Evolutionary conservation across 2,888 invertebrate species (phyloP), one percentile per base, ranked within the genome.

Genomic region (Tricholauxania praeusta): DNA sequence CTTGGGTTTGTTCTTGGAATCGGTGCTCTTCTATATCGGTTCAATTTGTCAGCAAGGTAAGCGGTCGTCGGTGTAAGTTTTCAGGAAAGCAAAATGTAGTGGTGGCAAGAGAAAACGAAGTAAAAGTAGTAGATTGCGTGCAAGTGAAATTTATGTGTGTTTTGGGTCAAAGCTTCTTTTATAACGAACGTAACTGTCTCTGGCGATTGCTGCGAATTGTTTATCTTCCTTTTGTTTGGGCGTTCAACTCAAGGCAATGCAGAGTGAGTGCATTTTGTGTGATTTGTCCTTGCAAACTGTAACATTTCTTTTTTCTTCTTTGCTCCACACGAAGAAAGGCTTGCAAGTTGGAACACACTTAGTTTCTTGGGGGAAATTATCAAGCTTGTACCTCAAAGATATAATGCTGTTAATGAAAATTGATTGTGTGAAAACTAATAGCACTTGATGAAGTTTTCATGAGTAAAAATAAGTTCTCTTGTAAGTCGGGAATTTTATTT

Each of bases 31-130:
- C 72, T 87, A 87, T 64, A 82, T 86, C 48, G 87, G 88, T 32
- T 87, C 88, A 12, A 83, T 89, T 74, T 88, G 88, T 72, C 89
- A 89, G 75, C 89, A 89, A 85, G 89, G 89, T 82, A 77, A 74
- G 67, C 15, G 51, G 47, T 22, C 14, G 19, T 4, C 17, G 55
- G 47, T 32, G 70, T n/a, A 52, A 60, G 53, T 28, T 17, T 32
- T 22, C 12, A 19, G 22, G 48, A 47, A 48, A 55, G 14, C 12
- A 39, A 32, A 22, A 67, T n/a, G 19, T 22, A 39, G 39, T 10
- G 1, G 39, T 39, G 8, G 10, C 8, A 39, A 39, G 39, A 39
- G 1, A n/a, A 12, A 60, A 12, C 15, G 2, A 12, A 28, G 15
- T 32, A 28, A n/a, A 51, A 51, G 28, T 49, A 19, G 65, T 55